Evolutionary conservation across 1,140 invertebrate genomes (phyloP), one percentile per base, ranked within the genome.

Genomic region (Drosophila navojoa): DNA sequence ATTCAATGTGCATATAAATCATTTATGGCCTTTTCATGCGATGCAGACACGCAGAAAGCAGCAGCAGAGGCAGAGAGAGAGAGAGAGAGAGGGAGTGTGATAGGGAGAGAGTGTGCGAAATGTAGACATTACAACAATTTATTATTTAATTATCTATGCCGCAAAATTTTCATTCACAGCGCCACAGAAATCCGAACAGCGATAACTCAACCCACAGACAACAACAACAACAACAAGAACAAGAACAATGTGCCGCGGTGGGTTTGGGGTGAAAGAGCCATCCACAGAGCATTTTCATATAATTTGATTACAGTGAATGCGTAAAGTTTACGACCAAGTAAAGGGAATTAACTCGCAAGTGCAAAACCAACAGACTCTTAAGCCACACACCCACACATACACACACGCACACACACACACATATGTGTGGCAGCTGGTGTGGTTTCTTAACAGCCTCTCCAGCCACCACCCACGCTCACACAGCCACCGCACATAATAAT

Each of bases 291-390:
- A 82, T 82, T 82, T 71, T 82, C 79, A 82, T 82, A 82, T 78
- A 81, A 82, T 82, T 82, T 82, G 80, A 82, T 82, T 82, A 82
- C 80, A 82, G 79, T 69, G 79, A 82, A 82, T 82, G 80, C 80
- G 79, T 82, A 82, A 82, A 82, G 76, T 82, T 82, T 82, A 82
- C 80, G 80, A 82, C 63, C 79, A 81, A 81, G 74, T 73, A 77
- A 81, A 67, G 79, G 79, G 74, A 81, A 81, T 81, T 81, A 81
- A 81, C 78, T 81, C 50, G 77, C 57, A 81, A 81, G 73, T 81
- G 74, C 63, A 74, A 38, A 60, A 61, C 38, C 32, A 45, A 52
- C 45, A 61, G 40, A 45, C 70, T 16, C 58, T 44, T 50, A 47
- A 22, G 22, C 44, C 77, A 61, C 71, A 79, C 49, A 40, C 54